phyloP scores from a whole-genome alignment of 2,888 invertebrate genomes.

The Caenorhabditis sulstoni region DNA sequence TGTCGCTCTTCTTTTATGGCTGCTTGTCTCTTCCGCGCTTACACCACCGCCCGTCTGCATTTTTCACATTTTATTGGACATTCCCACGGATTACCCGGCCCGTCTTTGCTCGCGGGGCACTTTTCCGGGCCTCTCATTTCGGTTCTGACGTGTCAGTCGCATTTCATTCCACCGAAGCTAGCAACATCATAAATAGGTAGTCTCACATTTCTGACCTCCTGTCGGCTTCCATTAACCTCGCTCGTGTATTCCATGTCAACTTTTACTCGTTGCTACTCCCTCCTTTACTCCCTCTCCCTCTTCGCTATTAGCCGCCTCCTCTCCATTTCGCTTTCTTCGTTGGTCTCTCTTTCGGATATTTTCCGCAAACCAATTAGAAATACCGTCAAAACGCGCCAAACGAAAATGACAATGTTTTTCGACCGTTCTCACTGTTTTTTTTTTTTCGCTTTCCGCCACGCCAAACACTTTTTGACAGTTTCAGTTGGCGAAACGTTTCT shows the following conservation, averaged over 20 bases:
- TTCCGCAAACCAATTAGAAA: slow-evolving; percentile 42
- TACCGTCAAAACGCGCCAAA: background rate
- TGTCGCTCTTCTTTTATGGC: background rate
- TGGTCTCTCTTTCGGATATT: slow-evolving; percentile 7
- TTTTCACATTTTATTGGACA: too few species aligned
- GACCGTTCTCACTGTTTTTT: slow-evolving; percentile 2
- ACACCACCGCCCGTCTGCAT: too few species aligned
- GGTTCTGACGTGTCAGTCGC: too few species aligned
- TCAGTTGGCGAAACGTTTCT: background rate
- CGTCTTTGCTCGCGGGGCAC: too few species aligned
- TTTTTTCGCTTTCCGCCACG: slow-evolving; percentile 1
- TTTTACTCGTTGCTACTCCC: background rate
- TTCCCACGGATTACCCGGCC: too few species aligned
- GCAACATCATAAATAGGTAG: background rate
- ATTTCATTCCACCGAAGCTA: too few species aligned
- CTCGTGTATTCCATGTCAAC: background rate
- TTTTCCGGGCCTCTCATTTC: too few species aligned
- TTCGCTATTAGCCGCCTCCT: background rate
- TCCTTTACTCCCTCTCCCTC: background rate
- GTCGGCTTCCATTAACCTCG: background rate
- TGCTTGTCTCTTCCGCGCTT: background rate
- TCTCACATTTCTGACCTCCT: background rate
- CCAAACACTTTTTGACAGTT: too few species aligned
- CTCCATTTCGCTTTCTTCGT: slow-evolving; percentile 9
- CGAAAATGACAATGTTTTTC: slow-evolving; percentile 14